Conservation (phyloP, 2,113 vertebrate species). For the Sterrhoptilus dennistouni region DNA sequence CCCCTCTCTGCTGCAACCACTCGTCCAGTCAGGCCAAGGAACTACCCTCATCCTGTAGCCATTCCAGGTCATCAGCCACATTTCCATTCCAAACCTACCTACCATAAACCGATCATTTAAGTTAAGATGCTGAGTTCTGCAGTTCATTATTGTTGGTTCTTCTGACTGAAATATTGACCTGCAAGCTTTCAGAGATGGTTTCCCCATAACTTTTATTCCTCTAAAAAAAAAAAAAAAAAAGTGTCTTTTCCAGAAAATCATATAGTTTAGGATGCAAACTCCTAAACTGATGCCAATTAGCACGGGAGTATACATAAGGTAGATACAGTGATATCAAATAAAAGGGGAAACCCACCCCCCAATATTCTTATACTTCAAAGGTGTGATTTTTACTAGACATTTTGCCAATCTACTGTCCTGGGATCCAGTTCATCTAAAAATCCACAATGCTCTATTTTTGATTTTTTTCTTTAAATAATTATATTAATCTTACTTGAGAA, state of each 20-base stretch:
- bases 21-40: neutral
- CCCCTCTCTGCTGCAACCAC: neutral
- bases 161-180: neutral
- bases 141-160: neutral
- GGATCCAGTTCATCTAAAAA: neutral
- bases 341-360: rapidly evolving
- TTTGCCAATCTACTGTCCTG: neutral
- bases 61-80: neutral
- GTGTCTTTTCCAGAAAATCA: neutral
- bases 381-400: neutral
- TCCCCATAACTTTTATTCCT: neutral
- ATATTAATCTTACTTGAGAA: neutral
- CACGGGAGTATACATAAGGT: neutral
- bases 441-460: neutral
- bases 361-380: neutral
- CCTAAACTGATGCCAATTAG: neutral
- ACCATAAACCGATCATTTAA: neutral
- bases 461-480: neutral
- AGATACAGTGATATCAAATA: neutral
- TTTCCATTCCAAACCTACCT: neutral
- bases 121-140: neutral
- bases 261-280: neutral
- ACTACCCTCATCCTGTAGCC: neutral
- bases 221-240: neutral
- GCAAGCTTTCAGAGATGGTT: neutral